phyloP scores from a whole-genome alignment of 2,113 vertebrate genomes.

The Acinonyx jubatus region DNA sequence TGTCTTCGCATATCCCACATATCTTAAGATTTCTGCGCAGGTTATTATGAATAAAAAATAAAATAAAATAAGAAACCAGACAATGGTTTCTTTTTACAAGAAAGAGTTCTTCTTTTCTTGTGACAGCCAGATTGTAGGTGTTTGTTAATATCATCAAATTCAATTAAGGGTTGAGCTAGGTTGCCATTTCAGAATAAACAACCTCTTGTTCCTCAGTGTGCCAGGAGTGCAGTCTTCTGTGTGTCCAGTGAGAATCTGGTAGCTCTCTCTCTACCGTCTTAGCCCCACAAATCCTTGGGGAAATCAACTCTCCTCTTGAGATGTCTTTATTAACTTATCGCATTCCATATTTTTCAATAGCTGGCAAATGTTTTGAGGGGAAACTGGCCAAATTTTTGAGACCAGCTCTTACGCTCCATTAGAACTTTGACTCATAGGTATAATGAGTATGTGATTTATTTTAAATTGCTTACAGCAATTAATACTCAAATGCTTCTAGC shows the following conservation, averaged over 20 bases:
- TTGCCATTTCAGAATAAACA: background rate
- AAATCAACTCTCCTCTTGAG: background rate
- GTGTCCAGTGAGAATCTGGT: background rate
- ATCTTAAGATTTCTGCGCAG: background rate
- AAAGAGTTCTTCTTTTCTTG: background rate
- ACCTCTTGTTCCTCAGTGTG: rapidly evolving
- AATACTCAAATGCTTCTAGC: background rate
- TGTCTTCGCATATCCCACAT: background rate
- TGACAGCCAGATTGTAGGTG: background rate
- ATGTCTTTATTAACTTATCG: background rate
- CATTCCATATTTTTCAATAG: background rate
- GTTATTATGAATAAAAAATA: background rate
- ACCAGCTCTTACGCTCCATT: background rate
- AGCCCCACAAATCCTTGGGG: background rate
- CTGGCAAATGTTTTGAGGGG: background rate
- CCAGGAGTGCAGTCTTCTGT: background rate
- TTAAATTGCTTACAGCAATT: background rate
- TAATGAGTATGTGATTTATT: background rate
- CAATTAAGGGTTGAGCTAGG: rapidly evolving
- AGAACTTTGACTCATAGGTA: background rate
- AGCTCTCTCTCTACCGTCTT: background rate
- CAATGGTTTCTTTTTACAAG: background rate
- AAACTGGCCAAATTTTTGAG: background rate
- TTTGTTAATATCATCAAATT: background rate
- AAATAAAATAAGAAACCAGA: too few relatives aligned